Conservation (phyloP, 2,888 invertebrate species). For the Diplazon laetatorius region DNA sequence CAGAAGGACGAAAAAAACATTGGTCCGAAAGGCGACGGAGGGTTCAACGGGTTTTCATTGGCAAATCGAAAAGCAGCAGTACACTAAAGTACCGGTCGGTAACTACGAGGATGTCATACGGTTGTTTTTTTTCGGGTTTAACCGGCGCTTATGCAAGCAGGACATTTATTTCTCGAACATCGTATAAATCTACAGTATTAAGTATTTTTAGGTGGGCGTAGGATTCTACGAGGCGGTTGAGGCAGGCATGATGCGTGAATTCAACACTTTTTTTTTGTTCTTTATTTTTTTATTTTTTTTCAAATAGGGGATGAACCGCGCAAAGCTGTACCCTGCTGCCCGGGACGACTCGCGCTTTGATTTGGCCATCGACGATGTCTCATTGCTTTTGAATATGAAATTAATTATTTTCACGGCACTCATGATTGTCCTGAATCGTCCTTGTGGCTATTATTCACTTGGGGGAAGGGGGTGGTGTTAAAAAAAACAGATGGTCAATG, state of each 20-base stretch:
- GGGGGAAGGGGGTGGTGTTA: too few species aligned
- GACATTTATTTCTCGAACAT: conserved; percentile 56
- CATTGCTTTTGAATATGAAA: neutral
- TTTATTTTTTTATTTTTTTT: conserved; percentile 34
- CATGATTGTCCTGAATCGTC: conserved; percentile 30
- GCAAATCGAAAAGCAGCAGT: conserved; percentile 59
- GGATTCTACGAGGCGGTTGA: conserved; percentile 73
- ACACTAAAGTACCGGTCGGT: conserved; percentile 61
- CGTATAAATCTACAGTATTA: conserved; percentile 61
- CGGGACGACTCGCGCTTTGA: conserved; percentile 1
- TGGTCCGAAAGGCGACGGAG: conserved; percentile 10
- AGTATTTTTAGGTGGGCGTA: conserved; percentile 60
- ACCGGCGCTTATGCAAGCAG: conserved; percentile 60
- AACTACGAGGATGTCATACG: conserved; percentile 58
- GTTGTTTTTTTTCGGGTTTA: conserved; percentile 42
- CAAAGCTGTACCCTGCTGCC: conserved; percentile 74
- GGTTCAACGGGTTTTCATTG: conserved; percentile 16
- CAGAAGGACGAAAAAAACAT: conserved; percentile 22
- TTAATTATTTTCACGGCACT: neutral
- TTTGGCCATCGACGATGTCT: neutral
- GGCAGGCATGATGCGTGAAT: conserved; percentile 77
- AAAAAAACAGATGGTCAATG: too few species aligned
- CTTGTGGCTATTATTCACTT: conserved; percentile 20
- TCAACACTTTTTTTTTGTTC: conserved; percentile 51
- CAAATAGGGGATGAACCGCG: conserved; percentile 72